These are phyloP conservation scores for Cylindroiulus punctatus DNA, from an alignment of 2,888 invertebrate genomes.

Conservation along the genomic window DNA sequence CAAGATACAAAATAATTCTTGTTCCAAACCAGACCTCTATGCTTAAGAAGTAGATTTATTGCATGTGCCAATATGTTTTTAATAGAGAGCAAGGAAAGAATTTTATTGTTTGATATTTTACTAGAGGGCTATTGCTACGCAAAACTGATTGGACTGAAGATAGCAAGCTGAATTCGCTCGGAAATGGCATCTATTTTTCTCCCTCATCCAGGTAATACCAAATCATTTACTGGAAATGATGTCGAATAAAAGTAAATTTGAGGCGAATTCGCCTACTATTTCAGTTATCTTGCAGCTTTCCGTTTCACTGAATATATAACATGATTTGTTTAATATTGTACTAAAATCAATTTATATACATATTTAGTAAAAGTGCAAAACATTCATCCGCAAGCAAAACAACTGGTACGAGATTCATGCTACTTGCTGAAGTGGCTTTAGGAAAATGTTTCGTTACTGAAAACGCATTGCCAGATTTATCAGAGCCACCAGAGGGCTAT, in stretches of 20 bases:
- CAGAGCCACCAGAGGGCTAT: conserved; percentile 43
- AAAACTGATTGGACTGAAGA: neutral
- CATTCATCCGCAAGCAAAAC: conserved; percentile 36
- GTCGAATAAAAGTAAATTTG: neutral
- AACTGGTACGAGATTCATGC: conserved; percentile 48
- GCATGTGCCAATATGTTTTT: no score
- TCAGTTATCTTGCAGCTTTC: neutral
- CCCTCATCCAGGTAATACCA: conserved; percentile 45
- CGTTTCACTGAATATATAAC: neutral
- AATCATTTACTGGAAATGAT: neutral
- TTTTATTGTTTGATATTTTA: conserved; percentile 38
- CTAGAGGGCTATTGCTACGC: conserved; percentile 31
- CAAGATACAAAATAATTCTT: no score
- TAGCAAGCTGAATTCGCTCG: neutral
- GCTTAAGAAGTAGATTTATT: no score
- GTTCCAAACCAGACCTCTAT: no score
- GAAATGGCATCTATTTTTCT: conserved; percentile 55
- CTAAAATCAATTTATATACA: neutral
- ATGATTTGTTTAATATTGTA: neutral
- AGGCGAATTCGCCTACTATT: no score
- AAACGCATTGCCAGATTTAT: neutral
- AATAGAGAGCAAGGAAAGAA: neutral
- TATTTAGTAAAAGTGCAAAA: conserved; percentile 51
- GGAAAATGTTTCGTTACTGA: conserved; percentile 50
- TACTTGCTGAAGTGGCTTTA: conserved; percentile 55